Percentiles rank a stretch among this genome's conserved stretches.
These are phyloP conservation scores for Fundulus diaphanus DNA, from an alignment of 2,797 vertebrate species.

Conservation along the genomic window DNA sequence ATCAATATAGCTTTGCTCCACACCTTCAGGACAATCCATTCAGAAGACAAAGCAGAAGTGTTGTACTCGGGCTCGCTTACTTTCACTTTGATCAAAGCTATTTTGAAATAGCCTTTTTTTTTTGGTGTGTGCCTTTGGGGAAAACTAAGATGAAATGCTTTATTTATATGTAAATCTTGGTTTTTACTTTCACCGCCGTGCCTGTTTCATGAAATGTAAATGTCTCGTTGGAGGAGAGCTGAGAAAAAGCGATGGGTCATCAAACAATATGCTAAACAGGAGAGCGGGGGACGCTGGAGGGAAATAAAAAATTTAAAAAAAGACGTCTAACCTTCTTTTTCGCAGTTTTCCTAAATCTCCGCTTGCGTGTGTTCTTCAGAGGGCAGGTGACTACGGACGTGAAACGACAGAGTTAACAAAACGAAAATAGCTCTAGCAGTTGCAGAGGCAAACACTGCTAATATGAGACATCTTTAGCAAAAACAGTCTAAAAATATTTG, in stretches of 20 bases:
- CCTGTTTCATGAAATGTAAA: conserved; percentile 72
- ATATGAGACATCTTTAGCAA: conserved; percentile 22
- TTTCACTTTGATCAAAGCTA: conserved; percentile 73
- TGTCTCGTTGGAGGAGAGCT: conserved; percentile 58
- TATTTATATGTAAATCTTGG: conserved; percentile 82
- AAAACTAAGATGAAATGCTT: conserved; percentile 75
- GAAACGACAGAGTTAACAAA: conserved; percentile 47
- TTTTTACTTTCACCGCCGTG: conserved; percentile 65
- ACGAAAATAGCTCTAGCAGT: conserved; percentile 34
- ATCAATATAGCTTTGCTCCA: conserved; percentile 71
- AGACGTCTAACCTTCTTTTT: conserved; percentile 90
- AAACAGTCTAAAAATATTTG: conserved; percentile 1
- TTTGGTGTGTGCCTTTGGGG: conserved; percentile 66
- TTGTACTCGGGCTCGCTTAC: conserved; percentile 60
- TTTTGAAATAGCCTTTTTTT: conserved; percentile 72
- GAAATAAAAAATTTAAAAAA: conserved; percentile 27
- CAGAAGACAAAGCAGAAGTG: conserved; percentile 70
- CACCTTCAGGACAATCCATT: conserved; percentile 77
- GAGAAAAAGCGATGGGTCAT: conserved; percentile 53
- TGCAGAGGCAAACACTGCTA: conserved; percentile 14
- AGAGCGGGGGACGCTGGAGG: neutral
- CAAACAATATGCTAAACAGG: conserved; percentile 53
- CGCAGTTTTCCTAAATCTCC: conserved; percentile 90
- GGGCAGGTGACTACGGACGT: conserved; percentile 89
- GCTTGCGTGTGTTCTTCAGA: conserved; percentile 94